Base-by-base conservation (phyloP, 1,140 invertebrate species). In the Trichonephila clavata region DNA sequence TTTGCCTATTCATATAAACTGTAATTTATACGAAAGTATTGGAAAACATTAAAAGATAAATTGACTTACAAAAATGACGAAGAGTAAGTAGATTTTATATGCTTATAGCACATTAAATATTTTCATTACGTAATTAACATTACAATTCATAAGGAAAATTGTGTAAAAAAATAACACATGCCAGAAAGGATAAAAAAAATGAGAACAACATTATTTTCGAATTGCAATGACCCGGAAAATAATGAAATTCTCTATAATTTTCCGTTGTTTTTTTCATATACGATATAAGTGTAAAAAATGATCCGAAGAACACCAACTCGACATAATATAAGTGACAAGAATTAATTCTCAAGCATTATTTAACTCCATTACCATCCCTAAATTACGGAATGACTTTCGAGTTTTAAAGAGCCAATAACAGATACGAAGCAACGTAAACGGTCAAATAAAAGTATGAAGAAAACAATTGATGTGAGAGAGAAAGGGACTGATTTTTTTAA, bases 391-490 rank as follows among this genome's bases (percentile, higher is more conserved):
- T 77, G 24, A 77, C 71, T 77, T 32, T 77, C 71, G 18, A 16
- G 14, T 10, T 77, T 77, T 77, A 32, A 77, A 77, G 71, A 32
- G 71, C 71, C 43, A 50, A 83, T 83, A 59, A 57, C 71, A 32
- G 71, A 59, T 57, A 83, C 50, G 81, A 87, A 87, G 32, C n/a
- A 87, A 63, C 61, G 77, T 65, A 91, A 91, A 84, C 50, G 90
- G 60, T 84, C 80, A 91, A 27, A 32, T 13, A 20, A 84, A 91
- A 84, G 32, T 18, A 50, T 50, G 24, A 91, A 91, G 90, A 84
- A 91, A 91, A 91, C 90, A 91, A 91, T 80, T 91, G 80, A 80
- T 80, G 88, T 50, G 90, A 91, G 65, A 32, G 71, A 32, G 71
- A 81, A 81, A 80, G 63, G 32, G 60, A 83, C 71, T 77, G 59